phyloP scores from a whole-genome alignment of 2,113 vertebrate genomes.

The Nerophis ophidion region DNA sequence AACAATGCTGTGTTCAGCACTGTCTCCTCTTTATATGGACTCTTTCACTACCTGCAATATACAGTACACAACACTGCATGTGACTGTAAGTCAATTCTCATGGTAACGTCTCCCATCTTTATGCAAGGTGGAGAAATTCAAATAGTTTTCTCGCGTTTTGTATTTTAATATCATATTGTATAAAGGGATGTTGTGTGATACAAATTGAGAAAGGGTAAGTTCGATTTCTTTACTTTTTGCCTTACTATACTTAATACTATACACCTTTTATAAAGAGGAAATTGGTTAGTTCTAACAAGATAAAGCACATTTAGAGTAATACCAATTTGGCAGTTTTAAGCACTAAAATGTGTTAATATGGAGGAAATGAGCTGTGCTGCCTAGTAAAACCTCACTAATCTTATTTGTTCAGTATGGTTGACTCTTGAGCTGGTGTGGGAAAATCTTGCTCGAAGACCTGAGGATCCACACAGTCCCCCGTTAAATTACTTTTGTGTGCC shows the following conservation, averaged over 20 bases:
- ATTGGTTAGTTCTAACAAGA: neutral
- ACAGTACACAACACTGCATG: no score
- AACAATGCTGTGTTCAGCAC: conserved; percentile 6
- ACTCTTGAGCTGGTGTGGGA: conserved; percentile 72
- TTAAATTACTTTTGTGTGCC: conserved; percentile 41
- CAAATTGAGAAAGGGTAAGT: neutral
- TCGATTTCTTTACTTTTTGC: neutral
- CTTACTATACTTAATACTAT: no score
- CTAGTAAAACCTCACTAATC: conserved; percentile 68
- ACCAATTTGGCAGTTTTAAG: conserved; percentile 29
- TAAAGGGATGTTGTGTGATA: neutral
- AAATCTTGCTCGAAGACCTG: conserved; percentile 57
- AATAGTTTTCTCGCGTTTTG: neutral
- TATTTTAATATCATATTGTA: neutral
- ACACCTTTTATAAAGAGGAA: neutral
- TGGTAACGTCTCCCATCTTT: neutral
- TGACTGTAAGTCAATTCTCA: neutral
- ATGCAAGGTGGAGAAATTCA: conserved; percentile 16
- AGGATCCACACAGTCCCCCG: conserved; percentile 44
- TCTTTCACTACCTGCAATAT: neutral
- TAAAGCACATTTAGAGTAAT: neutral
- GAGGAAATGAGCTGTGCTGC: conserved; percentile 59
- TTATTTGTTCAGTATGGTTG: conserved; percentile 77
- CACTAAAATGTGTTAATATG: conserved; percentile 50
- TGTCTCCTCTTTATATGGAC: neutral